Percentiles rank a stretch among this genome's conserved stretches.
phyloP scores from a whole-genome alignment of 2,797 vertebrate genomes.

The Liasis olivaceus region DNA sequence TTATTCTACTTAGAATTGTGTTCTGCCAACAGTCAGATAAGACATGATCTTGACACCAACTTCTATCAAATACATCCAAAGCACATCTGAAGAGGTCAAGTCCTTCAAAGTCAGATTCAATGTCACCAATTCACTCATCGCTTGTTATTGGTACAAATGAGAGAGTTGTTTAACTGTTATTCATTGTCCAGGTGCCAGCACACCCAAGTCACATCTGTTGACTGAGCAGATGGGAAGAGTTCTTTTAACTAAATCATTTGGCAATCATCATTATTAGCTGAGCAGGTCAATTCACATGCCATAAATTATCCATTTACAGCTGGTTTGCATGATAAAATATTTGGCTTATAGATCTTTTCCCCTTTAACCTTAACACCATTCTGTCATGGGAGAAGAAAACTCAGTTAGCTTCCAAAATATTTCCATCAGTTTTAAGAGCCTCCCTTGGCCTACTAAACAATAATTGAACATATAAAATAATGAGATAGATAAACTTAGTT shows the following conservation, averaged over 20 bases:
- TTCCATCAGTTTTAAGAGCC: background rate
- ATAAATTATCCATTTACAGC: conserved; percentile 61
- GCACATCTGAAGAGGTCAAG: background rate
- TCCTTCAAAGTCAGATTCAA: conserved; percentile 29
- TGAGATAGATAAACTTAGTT: background rate
- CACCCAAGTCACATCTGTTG: conserved; percentile 49
- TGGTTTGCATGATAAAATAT: conserved; percentile 52
- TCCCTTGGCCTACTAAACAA: background rate
- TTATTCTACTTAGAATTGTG: background rate
- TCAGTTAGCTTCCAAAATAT: background rate
- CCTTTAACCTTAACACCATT: conserved; percentile 46
- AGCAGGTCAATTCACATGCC: conserved; percentile 46
- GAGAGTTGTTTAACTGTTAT: conserved; percentile 35
- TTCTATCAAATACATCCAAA: background rate
- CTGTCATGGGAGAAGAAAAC: background rate
- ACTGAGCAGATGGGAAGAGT: conserved; percentile 65
- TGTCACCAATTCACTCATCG: background rate
- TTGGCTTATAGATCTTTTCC: background rate
- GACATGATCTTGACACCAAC: background rate
- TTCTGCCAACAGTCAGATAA: background rate
- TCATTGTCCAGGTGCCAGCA: conserved; percentile 58
- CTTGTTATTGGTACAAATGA: conserved; percentile 34
- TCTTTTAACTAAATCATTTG: conserved; percentile 40
- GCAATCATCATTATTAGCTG: conserved; percentile 58
- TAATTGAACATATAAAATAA: background rate